Percentiles rank a stretch among this genome's conserved stretches.
phyloP scores from a whole-genome alignment of 2,888 invertebrate genomes.

The Biston stratarius region DNA sequence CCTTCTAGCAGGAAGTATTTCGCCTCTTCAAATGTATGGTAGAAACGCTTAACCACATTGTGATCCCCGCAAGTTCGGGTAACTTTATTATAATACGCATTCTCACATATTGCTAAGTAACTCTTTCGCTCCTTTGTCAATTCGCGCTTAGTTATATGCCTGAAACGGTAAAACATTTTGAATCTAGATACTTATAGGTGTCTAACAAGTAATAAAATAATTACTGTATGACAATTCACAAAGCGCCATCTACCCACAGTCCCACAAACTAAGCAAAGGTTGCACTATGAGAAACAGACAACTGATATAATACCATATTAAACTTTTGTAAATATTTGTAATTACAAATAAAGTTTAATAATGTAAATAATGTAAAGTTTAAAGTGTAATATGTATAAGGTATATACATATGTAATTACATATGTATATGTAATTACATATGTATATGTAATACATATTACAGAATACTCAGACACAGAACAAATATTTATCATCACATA shows the following conservation, averaged over 20 bases:
- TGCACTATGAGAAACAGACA: neutral
- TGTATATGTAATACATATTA: too few relatives aligned
- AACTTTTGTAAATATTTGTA: too few relatives aligned
- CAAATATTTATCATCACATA: too few relatives aligned
- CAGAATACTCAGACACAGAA: too few relatives aligned
- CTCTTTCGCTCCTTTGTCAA: constrained; percentile 82
- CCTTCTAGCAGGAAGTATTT: constrained; percentile 87
- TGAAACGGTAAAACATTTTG: constrained; percentile 43
- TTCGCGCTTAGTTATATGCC: constrained; percentile 75
- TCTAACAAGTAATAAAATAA: too few relatives aligned
- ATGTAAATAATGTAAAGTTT: too few relatives aligned
- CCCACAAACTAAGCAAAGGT: too few relatives aligned
- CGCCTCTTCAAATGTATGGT: constrained; percentile 81
- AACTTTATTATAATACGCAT: constrained; percentile 85
- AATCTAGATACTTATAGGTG: neutral
- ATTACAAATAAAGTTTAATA: too few relatives aligned
- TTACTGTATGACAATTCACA: too few relatives aligned
- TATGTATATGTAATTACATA: too few relatives aligned
- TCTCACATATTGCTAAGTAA: constrained; percentile 84
- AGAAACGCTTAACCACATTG: constrained; percentile 75
- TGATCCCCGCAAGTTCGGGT: constrained; percentile 78
- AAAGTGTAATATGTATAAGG: neutral
- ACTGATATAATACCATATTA: neutral
- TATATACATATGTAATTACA: too few relatives aligned
- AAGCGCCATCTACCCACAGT: too few relatives aligned